Percentiles rank a stretch among this genome's conserved stretches.
These are phyloP conservation scores for Corticium candelabrum DNA, from an alignment of 37 sponge, comb jelly and placozoan genomes.

Conservation along the genomic window DNA sequence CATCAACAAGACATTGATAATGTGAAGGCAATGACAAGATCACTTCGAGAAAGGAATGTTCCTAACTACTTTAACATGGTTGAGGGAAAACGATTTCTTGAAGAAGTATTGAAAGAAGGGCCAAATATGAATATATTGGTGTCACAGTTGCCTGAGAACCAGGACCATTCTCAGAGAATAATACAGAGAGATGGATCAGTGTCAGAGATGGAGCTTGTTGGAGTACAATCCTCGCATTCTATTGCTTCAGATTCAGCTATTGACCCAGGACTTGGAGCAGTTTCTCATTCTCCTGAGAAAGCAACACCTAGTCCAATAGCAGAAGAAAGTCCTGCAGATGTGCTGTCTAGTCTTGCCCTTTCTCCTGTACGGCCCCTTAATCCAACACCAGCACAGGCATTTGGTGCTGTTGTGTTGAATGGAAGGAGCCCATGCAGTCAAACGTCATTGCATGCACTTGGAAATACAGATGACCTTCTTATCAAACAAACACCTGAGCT, in stretches of 20 bases:
- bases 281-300: not conserved
- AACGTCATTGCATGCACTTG: no score
- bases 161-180: not conserved
- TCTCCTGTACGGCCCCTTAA: slow-evolving; percentile 31
- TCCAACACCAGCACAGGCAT: slow-evolving; percentile 40
- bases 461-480: not conserved
- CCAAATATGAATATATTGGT: not conserved
- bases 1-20: no score
- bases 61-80: no score
- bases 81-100: no score
- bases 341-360: not conserved
- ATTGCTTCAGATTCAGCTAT: not conserved
- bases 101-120: not conserved
- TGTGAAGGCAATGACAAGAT: no score
- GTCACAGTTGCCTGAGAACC: not conserved
- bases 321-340: not conserved
- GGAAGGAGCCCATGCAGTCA: slow-evolving; percentile 2
- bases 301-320: no score
- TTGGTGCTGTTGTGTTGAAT: slow-evolving; percentile 19
- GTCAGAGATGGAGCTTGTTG: not conserved
- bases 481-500: not conserved
- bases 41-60: no score
- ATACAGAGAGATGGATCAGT: not conserved
- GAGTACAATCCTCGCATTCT: not conserved
- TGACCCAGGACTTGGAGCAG: not conserved